Evolutionary conservation across 2,113 vertebrate species (phyloP).

Genomic region (Lepidiolamprologus cunningtoni): DNA sequence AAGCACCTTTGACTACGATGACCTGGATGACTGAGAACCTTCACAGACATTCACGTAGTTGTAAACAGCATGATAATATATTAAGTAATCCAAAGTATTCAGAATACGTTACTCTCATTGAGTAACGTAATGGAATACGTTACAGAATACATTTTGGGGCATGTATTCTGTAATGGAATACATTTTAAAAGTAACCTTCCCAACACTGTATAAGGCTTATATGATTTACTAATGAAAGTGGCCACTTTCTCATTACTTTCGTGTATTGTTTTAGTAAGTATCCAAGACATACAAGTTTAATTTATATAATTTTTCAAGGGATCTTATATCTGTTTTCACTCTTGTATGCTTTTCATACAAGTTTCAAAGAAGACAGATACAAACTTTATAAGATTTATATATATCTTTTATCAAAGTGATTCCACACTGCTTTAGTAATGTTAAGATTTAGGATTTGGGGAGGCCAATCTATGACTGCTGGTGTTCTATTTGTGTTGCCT

Average conservation of each 20-base stretch:
- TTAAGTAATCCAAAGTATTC: no score
- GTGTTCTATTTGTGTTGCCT: neutral
- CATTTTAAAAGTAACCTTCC: no score
- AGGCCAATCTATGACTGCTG: neutral
- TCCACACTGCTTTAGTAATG: neutral
- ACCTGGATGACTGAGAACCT: no score
- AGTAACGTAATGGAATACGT: no score
- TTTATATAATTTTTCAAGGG: neutral
- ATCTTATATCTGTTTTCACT: neutral
- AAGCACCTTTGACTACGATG: no score
- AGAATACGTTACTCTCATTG: no score
- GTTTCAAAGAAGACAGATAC: neutral
- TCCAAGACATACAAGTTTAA: neutral
- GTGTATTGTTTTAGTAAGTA: fast-evolving
- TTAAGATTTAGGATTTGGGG: neutral
- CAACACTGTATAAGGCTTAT: neutral
- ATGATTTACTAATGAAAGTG: neutral
- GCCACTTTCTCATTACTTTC: neutral
- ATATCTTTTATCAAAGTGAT: neutral
- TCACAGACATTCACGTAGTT: no score
- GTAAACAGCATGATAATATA: no score
- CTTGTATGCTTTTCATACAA: neutral
- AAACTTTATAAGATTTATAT: neutral
- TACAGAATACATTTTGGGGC: no score
- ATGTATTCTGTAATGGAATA: no score